These are phyloP conservation scores for Mus pahari DNA, from an alignment of 2,113 vertebrate genomes.

Conservation along the genomic window DNA sequence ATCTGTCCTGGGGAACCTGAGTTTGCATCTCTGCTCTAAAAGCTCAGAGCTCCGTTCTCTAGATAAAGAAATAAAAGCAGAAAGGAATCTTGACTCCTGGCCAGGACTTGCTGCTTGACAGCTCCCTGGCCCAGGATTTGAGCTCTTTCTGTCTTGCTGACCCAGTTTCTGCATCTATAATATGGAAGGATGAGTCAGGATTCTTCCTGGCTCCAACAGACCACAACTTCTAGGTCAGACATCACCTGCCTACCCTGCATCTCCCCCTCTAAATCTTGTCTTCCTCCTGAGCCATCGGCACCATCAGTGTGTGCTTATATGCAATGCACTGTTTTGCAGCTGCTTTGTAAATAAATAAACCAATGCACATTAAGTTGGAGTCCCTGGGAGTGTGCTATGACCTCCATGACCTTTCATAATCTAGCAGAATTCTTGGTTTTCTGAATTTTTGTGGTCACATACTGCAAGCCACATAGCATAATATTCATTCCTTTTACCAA, in stretches of 20 bases:
- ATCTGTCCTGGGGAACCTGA: neutral
- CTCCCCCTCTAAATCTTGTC: neutral
- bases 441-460: neutral
- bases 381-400: neutral
- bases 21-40: neutral
- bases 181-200: neutral
- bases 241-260: neutral
- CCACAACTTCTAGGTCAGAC: neutral
- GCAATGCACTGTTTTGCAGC: neutral
- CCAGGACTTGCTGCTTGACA: neutral
- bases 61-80: neutral
- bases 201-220: neutral
- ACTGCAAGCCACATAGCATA: neutral
- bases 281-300: neutral
- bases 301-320: neutral
- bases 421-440: neutral
- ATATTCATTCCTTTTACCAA: neutral
- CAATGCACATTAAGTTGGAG: neutral
- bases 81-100: neutral
- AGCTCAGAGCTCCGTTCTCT: neutral
- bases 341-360: neutral
- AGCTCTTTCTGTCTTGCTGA: slow-evolving; percentile 12
- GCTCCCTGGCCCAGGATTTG: neutral
- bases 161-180: neutral
- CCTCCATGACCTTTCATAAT: neutral